Evolutionary conservation across 2,888 invertebrate genomes (phyloP), one percentile per base, ranked within the genome.

Genomic region (Drosophila aldrichi): DNA sequence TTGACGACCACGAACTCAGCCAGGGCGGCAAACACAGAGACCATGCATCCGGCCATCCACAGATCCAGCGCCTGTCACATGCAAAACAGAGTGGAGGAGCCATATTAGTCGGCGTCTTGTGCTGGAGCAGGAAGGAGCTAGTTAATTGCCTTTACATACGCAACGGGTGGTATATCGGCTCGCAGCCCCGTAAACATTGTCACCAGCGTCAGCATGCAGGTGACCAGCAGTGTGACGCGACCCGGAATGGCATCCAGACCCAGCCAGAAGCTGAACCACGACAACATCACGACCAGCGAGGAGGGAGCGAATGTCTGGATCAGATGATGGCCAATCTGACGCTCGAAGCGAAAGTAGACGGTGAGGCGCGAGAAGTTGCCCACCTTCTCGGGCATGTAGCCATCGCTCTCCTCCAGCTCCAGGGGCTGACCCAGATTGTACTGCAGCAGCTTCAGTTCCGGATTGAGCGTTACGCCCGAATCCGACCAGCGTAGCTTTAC

Each of bases 1-100:
- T 97, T 97, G 12, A 97, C 96, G 1, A 97, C 96, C 0, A 97
- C 96, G 86, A 97, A 97, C 93, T 97, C 97, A 20, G 95, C 96
- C 22, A 97, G 93, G 0, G 97, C 96, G 0, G 96, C 96, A 90
- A 97, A 97, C 5, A 97, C 97, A 70, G 97, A 97, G 86, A 96
- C 95, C 96, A 97, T 97, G 88, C 97, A 97, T 7, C 96, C 96
- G 6, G 97, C 96, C 97, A 97, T 97, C 97, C 97, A 97, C 12
- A 97, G 93, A 91, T 97, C 97, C 44, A 97, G 92, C 2, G 97
- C 96, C 97, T 96, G 91, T 18, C 51, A 92, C 44, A 62, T 55
- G 55, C n/a, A 38, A 72, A 72, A 10, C n/a, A 49, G 38, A 49
- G 25, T 57, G 46, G n/a, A 55, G 20, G 20, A 46, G 22, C 52